Base-by-base conservation (phyloP, 2,888 invertebrate species). In the Limnephilus marmoratus region DNA sequence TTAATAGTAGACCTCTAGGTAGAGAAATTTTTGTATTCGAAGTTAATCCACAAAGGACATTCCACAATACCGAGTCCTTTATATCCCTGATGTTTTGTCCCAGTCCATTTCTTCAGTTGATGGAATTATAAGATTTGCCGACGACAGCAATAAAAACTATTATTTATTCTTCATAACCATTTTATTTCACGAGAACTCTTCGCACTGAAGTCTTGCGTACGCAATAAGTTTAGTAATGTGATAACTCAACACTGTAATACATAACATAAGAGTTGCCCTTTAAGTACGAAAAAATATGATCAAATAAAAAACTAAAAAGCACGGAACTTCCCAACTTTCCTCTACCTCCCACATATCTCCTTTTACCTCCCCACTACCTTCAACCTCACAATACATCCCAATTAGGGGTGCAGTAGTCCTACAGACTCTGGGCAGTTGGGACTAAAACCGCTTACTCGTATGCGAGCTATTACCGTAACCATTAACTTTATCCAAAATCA, bases 81-180 rank as follows among this genome's bases (percentile, higher is more conserved):
- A 68, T 68, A 24, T 68, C n/a, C 24, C 9, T 68, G 24, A n/a
- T 68, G 24, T n/a, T 68, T 68, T 68, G 68, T n/a, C 9, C 4
- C 1, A n/a, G 68, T n/a, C 68, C 3, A 68, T 68, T 68, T 68
- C 68, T 24, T 24, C 24, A 68, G 68, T 68, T 68, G 24, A 2
- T 68, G 24, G 68, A 24, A 24, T 68, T 68, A 68, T n/a, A 68
- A 68, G 68, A 68, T 68, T 68, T 68, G 68, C n/a, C 68, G 68
- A 68, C 24, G 68, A 68, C 68, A 68, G 68, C 68, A 7, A 68
- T 68, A 68, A 24, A 68, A 68, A 68, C 68, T 68, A 68, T 68
- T 68, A 68, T 68, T 68, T 68, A 68, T 68, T 68, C 68, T 68
- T 68, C 68, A 68, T 68, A 68, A 68, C 68, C 68, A 68, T 68